Conservation (phyloP, 2,888 invertebrate genomes). For the Phlogophora meticulosa region DNA sequence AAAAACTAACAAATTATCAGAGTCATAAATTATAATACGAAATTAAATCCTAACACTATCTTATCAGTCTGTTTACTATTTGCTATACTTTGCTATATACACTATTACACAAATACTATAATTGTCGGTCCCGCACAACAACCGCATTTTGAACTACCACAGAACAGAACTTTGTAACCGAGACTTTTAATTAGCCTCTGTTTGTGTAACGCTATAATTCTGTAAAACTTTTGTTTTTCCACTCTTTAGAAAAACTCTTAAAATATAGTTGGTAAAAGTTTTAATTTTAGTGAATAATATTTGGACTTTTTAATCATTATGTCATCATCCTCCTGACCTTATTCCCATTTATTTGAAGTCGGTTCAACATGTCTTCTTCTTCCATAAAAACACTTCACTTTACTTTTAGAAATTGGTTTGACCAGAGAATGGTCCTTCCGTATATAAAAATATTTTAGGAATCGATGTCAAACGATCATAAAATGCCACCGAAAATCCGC, state of each 20-base stretch:
- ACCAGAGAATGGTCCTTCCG: slow-evolving; percentile 6
- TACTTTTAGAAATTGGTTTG: not conserved
- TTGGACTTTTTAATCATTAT: not conserved
- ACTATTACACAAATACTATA: too few species aligned
- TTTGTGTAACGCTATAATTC: not conserved
- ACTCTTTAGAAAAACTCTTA: slow-evolving; percentile 8
- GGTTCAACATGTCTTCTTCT: too few species aligned
- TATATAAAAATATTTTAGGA: slow-evolving; percentile 24
- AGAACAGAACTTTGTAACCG: slow-evolving; percentile 9
- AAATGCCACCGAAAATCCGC: not conserved
- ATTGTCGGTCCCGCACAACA: too few species aligned
- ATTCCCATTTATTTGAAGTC: too few species aligned
- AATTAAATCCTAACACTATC: too few species aligned
- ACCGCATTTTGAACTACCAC: not conserved
- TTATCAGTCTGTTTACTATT: too few species aligned
- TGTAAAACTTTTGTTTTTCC: not conserved
- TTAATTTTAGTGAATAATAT: not conserved
- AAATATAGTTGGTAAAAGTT: not conserved
- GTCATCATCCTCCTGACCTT: too few species aligned
- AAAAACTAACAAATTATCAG: too few species aligned
- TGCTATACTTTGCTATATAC: too few species aligned
- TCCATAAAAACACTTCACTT: too few species aligned
- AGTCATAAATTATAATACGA: too few species aligned
- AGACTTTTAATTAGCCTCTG: slow-evolving; percentile 32
- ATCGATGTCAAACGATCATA: slow-evolving; percentile 9